Base-by-base conservation (phyloP, 2,888 invertebrate species). In the Maniola hyperantus region DNA sequence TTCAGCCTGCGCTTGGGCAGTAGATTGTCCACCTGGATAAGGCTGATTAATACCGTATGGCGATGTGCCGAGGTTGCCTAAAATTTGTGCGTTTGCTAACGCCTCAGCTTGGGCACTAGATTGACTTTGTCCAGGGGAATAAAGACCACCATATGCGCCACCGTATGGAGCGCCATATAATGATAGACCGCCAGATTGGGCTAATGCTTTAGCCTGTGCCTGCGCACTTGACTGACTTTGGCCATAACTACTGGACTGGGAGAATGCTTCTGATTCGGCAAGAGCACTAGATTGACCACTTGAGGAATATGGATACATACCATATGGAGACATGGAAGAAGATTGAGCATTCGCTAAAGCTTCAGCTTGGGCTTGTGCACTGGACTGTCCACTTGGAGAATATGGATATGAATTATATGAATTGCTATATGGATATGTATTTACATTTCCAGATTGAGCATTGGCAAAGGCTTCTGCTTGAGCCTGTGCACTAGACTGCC, bases 291-390 rank as follows among this genome's bases (percentile, higher is more conserved):
- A 44, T 15, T 44, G 42, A 5, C 51, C 33, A 13, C 26, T 34
- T 34, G 59, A 57, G 36, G 59, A 51, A 20, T 66, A 69, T 50
- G 67, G 58, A 60, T 66, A 67, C 8, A 46, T 63, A 10, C 34
- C 48, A 36, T 59, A 66, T 48, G 51, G 61, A 20, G 54, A 18
- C 5, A 65, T 4, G 44, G 33, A 39, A 44, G 46, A 42, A 8
- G 57, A 60, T 58, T 59, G 65, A 36, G 53, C 20, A 58, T 70
- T 70, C 7, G 68, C 68, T 65, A 64, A 1, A 42, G 69, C 67
- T 42, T 69, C 60, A 11, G 73, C 71, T 67, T 69, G 69, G 1
- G 73, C 68, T 10, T 44, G 44, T 11, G 50, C 57, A 57, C 48
- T 67, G 6, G 66, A 44, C 26, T 42, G 64, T 6, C 39, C 53